A percentile compares a stretch with the other conserved stretches of the same genome.
Conservation (phyloP, 1,140 invertebrate species). For the Macrobrachium rosenbergii region DNA sequence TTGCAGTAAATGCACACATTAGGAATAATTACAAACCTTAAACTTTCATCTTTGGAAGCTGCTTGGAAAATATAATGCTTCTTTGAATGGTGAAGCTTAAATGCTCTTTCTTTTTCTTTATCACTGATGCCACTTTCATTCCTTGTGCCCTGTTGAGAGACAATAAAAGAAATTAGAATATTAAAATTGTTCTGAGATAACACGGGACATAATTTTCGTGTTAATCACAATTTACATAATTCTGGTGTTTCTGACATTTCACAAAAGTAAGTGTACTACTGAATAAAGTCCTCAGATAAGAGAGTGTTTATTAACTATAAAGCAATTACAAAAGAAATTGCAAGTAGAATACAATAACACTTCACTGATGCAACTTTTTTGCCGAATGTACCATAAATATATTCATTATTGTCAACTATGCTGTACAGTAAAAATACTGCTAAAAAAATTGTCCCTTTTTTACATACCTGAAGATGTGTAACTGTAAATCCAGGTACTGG, state of each 20-base stretch:
- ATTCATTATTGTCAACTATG: too few relatives aligned
- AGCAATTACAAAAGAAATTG: too few relatives aligned
- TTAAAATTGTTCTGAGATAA: too few relatives aligned
- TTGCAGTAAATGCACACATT: background rate
- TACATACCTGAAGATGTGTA: conserved; percentile 70
- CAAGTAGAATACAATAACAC: too few relatives aligned
- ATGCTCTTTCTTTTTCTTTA: conserved; percentile 71
- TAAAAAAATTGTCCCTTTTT: background rate
- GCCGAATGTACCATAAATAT: too few relatives aligned
- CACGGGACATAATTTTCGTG: too few relatives aligned
- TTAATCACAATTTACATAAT: too few relatives aligned
- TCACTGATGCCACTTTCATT: conserved; percentile 69
- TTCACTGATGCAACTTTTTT: too few relatives aligned
- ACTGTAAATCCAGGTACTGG: conserved; percentile 76
- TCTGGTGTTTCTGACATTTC: too few relatives aligned
- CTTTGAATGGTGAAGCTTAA: conserved; percentile 75
- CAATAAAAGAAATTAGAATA: too few relatives aligned
- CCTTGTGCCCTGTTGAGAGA: conserved; percentile 62
- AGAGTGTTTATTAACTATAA: background rate
- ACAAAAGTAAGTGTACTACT: background rate
- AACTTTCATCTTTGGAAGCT: conserved; percentile 61
- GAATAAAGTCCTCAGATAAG: background rate
- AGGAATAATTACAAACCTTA: conserved; percentile 33
- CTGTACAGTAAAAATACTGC: too few relatives aligned
- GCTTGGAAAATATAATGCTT: conserved; percentile 75